phyloP scores from a whole-genome alignment of 2,888 invertebrate species.

The Synanthedon myopaeformis region DNA sequence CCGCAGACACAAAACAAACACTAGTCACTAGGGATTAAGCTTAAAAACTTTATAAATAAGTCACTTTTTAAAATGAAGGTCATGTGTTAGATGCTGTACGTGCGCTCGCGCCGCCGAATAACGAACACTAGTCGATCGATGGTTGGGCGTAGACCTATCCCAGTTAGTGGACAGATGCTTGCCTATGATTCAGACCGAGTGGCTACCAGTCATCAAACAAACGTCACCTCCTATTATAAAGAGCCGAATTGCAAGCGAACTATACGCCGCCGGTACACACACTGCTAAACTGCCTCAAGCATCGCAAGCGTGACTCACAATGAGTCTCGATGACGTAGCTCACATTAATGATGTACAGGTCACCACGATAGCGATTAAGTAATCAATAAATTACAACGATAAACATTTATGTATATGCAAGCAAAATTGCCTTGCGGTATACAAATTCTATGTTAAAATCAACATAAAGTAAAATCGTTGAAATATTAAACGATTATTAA shows the following conservation, averaged over 20 bases:
- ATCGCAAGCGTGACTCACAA: conserved; percentile 27
- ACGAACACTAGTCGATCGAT: conserved; percentile 21
- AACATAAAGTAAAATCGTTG: too few relatives aligned
- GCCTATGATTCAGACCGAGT: conserved; percentile 45
- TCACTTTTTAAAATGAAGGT: too few relatives aligned
- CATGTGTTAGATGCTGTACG: conserved; percentile 30
- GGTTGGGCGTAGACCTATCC: conserved; percentile 13
- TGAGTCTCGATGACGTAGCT: conserved; percentile 22
- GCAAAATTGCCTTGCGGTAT: too few relatives aligned
- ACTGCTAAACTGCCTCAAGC: conserved; percentile 1
- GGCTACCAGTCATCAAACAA: conserved; percentile 27
- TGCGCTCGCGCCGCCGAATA: conserved; percentile 40
- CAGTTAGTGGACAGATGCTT: conserved; percentile 37
- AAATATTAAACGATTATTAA: too few relatives aligned
- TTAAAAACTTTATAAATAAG: too few relatives aligned
- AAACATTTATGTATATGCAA: too few relatives aligned
- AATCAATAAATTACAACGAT: not conserved
- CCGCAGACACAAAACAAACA: too few relatives aligned
- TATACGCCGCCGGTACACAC: conserved; percentile 13
- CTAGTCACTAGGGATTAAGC: too few relatives aligned
- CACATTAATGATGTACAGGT: not conserved
- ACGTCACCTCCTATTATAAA: conserved; percentile 35
- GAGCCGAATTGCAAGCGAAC: conserved; percentile 13
- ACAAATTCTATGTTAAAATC: too few relatives aligned
- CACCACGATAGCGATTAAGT: not conserved